Base-by-base conservation (phyloP, 1,140 invertebrate genomes). In the Orussus abietinus region DNA sequence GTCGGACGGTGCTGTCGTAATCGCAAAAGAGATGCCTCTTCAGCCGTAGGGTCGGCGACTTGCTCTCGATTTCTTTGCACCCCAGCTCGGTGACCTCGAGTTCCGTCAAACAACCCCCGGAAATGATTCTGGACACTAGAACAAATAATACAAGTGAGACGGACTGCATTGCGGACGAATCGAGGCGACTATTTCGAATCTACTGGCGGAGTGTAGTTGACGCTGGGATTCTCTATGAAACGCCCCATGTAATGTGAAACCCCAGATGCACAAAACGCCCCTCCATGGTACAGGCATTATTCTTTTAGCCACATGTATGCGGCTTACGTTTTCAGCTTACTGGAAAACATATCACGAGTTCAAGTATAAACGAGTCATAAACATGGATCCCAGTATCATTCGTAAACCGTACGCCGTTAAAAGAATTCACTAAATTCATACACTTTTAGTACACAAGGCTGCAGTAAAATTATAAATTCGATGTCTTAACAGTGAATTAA, bases 1-100 rank as follows among this genome's bases (percentile, higher is more conserved):
- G 77, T 22, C 77, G 64, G 1, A 77, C 45, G 3, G 51, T 58
- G 2, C 45, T 52, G 39, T 79, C 76, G 46, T 80, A 80, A 22
- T 74, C 69, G 32, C 72, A 74, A 18, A 80, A 64, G 1, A 80
- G 43, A 36, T 72, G 60, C 5, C 55, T 54, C 50, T 72, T 77
- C 15, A 80, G 51, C 22, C 49, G 32, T 10, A 59, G 4, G 3
- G 55, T 21, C 0, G 51, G 19, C 5, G 62, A 53, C 5, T 50
- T 53, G 4, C 17, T 26, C 7, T 40, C 38, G 1, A 53, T 28
- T 14, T 50, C 39, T 31, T 70, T 70, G 30, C 69, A 72, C 1
- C 52, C 42, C 35, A 47, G n/a, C n/a, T n/a, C n/a, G n/a, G n/a
- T n/a, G n/a, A n/a, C n/a, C n/a, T n/a, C n/a, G n/a, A n/a, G n/a